A percentile compares a stretch with the other conserved stretches of the same genome.
Conservation (phyloP, 2,797 vertebrate genomes). For the Pseudochaenichthys georgianus region DNA sequence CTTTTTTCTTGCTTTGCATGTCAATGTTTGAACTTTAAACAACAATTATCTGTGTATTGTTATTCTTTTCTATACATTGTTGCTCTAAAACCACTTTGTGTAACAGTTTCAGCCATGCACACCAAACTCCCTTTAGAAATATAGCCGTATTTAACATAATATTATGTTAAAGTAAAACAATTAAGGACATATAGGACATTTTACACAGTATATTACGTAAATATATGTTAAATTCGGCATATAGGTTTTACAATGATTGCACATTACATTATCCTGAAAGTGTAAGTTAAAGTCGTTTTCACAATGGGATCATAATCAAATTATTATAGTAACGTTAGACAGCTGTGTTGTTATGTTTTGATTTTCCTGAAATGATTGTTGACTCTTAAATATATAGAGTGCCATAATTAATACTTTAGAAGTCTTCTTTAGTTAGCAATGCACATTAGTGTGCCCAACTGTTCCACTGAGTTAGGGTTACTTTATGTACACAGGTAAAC, state of each 20-base stretch:
- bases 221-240: background rate
- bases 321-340: no score
- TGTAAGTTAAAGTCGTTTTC: accelerated
- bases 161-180: background rate
- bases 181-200: accelerated
- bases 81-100: no score
- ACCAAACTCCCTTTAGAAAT: conserved; percentile 24
- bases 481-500: background rate
- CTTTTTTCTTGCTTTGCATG: background rate
- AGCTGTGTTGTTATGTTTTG: accelerated
- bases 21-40: background rate
- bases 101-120: background rate
- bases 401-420: accelerated
- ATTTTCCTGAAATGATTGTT: accelerated
- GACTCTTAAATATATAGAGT: background rate
- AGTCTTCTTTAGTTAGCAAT: background rate
- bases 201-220: accelerated
- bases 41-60: background rate
- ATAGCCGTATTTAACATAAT: accelerated
- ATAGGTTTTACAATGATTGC: accelerated
- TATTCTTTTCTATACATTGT: no score
- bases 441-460: background rate
- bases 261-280: background rate
- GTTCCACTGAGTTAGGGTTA: no score
- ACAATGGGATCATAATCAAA: background rate